phyloP scores from a whole-genome alignment of 2,888 invertebrate genomes.

The Caenorhabditis doughertyi region DNA sequence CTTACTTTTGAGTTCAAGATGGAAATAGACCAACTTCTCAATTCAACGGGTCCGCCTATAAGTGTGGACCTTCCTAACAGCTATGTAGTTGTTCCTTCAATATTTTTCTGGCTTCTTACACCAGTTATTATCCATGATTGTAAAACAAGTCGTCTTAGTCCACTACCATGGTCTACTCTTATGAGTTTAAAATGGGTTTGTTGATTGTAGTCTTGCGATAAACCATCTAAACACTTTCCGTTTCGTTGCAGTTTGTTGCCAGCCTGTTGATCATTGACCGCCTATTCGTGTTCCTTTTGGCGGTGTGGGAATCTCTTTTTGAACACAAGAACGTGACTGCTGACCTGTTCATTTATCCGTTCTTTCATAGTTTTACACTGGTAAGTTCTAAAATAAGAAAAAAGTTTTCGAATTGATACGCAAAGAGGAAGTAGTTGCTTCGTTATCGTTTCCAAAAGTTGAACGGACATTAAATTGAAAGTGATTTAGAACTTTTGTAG shows the following conservation, averaged over 20 bases:
- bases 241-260: conserved; percentile 58
- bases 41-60: conserved; percentile 57
- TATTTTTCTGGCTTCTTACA: conserved; percentile 76
- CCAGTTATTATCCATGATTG: conserved; percentile 77
- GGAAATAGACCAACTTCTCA: conserved; percentile 39
- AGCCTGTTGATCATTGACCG: conserved; percentile 62
- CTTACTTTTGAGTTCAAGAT: conserved; percentile 19
- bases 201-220: background rate
- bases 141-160: conserved; percentile 53
- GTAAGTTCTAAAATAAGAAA: conserved; percentile 51
- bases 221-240: conserved; percentile 12
- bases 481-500: no score
- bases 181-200: conserved; percentile 77
- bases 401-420: background rate
- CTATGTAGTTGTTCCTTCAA: conserved; percentile 72
- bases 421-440: no score
- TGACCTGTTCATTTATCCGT: conserved; percentile 76
- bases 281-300: conserved; percentile 65
- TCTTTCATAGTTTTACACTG: conserved; percentile 74
- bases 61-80: conserved; percentile 51
- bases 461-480: no score
- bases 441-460: no score
- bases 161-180: conserved; percentile 76
- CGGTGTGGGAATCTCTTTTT: conserved; percentile 74
- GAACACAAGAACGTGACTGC: conserved; percentile 70